Conservation (phyloP, 35 echinoderm and acorn worm species). For the Ptychodera flava region DNA sequence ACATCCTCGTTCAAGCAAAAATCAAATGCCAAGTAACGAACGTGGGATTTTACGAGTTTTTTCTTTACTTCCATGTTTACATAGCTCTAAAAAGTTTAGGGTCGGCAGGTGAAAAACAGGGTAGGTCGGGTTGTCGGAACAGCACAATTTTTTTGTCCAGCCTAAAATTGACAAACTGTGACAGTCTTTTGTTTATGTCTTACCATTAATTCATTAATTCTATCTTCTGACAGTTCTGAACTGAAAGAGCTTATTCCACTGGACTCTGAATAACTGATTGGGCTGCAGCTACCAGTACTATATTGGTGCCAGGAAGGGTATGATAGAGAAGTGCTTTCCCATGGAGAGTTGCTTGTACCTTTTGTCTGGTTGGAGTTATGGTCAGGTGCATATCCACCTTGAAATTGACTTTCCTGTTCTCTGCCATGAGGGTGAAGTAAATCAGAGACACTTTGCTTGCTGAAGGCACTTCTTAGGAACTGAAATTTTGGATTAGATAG, state of each 20-base stretch:
- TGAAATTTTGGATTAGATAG: not conserved
- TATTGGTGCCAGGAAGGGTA: not conserved
- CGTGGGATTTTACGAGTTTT: too few relatives aligned
- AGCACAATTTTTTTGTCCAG: constrained; percentile 7
- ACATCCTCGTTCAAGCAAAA: too few relatives aligned
- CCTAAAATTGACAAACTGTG: constrained; percentile 1
- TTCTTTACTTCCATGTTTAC: too few relatives aligned
- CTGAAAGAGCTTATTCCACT: constrained; percentile 85
- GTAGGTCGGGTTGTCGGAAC: not conserved
- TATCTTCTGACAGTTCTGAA: constrained; percentile 12
- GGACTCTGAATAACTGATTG: constrained; percentile 85
- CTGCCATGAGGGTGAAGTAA: not conserved
- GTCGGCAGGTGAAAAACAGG: not conserved
- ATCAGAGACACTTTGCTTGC: not conserved
- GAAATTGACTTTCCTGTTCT: too few relatives aligned
- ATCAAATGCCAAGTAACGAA: not conserved
- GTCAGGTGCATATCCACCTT: too few relatives aligned
- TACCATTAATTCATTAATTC: constrained; percentile 1
- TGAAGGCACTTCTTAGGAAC: not conserved
- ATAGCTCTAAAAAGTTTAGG: too few relatives aligned
- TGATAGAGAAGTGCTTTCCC: not conserved
- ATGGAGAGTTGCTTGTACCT: not conserved
- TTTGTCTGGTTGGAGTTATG: not conserved
- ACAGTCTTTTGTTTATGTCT: constrained; percentile 18
- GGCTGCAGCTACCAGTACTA: constrained; percentile 50